Base-by-base conservation (phyloP, 2,797 vertebrate genomes). In the Clarias laeviceps region DNA sequence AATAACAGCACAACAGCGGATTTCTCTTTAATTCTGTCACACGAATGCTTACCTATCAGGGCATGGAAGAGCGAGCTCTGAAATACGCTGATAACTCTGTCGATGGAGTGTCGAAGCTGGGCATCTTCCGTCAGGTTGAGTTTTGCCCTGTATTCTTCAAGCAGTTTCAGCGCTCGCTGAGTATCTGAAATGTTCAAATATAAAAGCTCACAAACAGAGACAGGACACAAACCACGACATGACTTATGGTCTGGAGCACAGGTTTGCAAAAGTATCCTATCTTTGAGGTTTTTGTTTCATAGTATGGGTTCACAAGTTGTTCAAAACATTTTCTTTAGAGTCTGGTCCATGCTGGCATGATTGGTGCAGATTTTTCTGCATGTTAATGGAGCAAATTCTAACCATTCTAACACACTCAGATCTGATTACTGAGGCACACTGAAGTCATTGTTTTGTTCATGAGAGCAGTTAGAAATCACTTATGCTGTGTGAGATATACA, bases 41-140 rank as follows among this genome's bases (percentile, higher is more conserved):
- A 14, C 50, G 29, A 57, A 79, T 29, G 54, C 92, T 91, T 91
- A 98, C 98, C 97, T 87, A 99, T 96, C 87, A 99, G 94, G 86
- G 98, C 97, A 84, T 95, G 97, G 90, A 99, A 99, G 8, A 99
- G 97, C 88, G 96, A 96, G 90, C 97, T 99, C 88, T 97, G 97
- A 93, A 99, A 99, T 91, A 99, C 95, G 80, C 91, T 94, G 94
- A 99, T 98, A 92, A 99, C 98, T 62, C 97, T 92, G 92, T 98
- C 97, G 62, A 99, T 94, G 84, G 97, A 97, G 92, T 94, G 95
- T 78, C 96, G 93, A 90, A 99, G 97, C 92, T 97, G 97, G 54
- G 91, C 93, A 88, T 98, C 97, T 89, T 97, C 97, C 65, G 95
- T 95, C 88, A 93, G 91, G 91, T 95, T 95, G 83, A 99, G 94